These are phyloP conservation scores for Hucho hucho DNA, from an alignment of 2,113 vertebrate genomes.

Conservation along the genomic window DNA sequence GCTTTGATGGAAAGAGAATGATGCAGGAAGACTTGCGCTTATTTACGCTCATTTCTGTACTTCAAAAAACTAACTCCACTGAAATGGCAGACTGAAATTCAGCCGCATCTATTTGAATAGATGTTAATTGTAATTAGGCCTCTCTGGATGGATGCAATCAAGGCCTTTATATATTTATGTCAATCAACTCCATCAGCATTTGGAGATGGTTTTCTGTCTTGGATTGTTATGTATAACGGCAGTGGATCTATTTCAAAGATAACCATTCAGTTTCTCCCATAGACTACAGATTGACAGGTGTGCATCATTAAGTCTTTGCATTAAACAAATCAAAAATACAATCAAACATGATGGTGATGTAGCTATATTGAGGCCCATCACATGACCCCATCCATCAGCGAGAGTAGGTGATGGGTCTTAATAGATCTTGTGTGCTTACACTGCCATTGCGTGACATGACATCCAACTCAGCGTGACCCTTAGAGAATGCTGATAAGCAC, in stretches of 20 bases:
- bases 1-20: conserved; percentile 39
- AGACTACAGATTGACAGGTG: neutral
- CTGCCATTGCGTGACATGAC: conserved; percentile 15
- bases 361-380: neutral
- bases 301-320: neutral
- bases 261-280: neutral
- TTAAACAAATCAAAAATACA: neutral
- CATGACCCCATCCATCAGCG: neutral
- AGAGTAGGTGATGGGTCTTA: neutral
- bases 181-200: neutral
- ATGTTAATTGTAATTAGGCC: conserved; percentile 27
- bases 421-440: neutral
- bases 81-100: conserved; percentile 15
- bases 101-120: conserved; percentile 40
- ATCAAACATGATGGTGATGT: no score
- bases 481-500: conserved; percentile 14
- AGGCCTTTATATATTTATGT: neutral
- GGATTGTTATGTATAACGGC: neutral
- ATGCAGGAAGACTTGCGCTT: conserved; percentile 26
- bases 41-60: conserved; percentile 22
- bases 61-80: neutral
- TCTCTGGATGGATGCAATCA: conserved; percentile 7
- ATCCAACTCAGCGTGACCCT: conserved; percentile 30
- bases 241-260: neutral
- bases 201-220: neutral